Conservation (phyloP, 2,888 invertebrate species). For the Tholera decimalis region DNA sequence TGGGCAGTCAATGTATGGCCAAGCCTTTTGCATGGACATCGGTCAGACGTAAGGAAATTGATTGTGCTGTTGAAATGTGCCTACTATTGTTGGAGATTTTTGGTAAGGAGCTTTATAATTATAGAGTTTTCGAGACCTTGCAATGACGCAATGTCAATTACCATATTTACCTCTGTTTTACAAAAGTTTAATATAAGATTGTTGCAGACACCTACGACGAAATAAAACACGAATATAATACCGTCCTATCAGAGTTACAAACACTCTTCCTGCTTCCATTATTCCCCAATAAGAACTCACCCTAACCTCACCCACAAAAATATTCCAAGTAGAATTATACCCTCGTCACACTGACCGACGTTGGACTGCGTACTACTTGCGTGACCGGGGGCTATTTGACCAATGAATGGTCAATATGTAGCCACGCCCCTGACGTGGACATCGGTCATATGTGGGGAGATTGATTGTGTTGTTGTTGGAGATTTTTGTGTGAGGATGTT, state of each 20-base stretch:
- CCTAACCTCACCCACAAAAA: conserved; percentile 23
- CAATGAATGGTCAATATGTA: conserved; percentile 75
- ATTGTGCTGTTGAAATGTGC: no score
- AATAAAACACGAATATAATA: neutral
- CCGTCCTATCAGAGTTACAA: conserved; percentile 28
- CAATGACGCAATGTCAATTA: no score
- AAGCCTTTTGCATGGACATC: no score
- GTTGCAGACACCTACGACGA: neutral
- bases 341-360: conserved; percentile 45
- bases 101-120: no score
- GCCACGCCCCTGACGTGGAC: conserved; percentile 79
- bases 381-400: conserved; percentile 68
- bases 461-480: conserved; percentile 32
- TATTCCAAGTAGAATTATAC: conserved; percentile 30
- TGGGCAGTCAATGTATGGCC: no score
- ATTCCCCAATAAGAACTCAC: conserved; percentile 56
- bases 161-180: neutral
- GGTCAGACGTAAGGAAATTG: no score
- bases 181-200: neutral
- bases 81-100: no score
- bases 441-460: conserved; percentile 66
- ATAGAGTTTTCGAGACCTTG: no score
- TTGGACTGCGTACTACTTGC: conserved; percentile 26
- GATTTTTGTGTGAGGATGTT: neutral
- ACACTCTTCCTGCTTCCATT: conserved; percentile 20